These are phyloP conservation scores for Callorhinus ursinus DNA, from an alignment of 2,113 vertebrate genomes.

Conservation along the genomic window DNA sequence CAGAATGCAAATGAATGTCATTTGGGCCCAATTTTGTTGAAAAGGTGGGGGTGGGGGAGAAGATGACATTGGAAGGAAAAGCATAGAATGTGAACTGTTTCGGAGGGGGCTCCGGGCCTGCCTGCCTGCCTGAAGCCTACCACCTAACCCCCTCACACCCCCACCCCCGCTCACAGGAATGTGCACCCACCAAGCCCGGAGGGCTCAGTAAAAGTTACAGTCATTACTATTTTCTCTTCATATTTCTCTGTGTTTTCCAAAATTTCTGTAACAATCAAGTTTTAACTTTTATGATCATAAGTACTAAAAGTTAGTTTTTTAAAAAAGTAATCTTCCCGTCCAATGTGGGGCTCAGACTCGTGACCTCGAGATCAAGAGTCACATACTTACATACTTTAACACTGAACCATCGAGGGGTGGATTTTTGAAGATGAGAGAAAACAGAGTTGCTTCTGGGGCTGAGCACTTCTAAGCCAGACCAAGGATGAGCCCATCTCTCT, in stretches of 20 bases:
- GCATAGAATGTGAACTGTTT: not conserved
- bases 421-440: not conserved
- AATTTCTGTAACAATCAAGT: not conserved
- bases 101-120: not conserved
- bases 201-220: not conserved
- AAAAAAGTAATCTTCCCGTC: not conserved
- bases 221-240: not conserved
- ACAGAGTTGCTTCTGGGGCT: not conserved
- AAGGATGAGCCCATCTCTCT: not conserved
- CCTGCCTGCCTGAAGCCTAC: not conserved
- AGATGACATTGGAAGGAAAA: not conserved
- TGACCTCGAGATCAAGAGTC: not conserved
- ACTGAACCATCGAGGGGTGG: not conserved
- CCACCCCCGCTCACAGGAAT: too few relatives aligned
- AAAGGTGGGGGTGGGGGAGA: not conserved
- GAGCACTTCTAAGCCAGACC: not conserved
- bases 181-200: fast-evolving
- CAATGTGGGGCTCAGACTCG: not conserved
- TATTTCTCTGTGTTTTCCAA: not conserved
- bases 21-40: not conserved
- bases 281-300: not conserved
- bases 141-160: too few relatives aligned
- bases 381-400: not conserved
- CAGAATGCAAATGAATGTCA: not conserved
- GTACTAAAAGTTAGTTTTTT: not conserved